A percentile compares a stretch with the other conserved stretches of the same genome.
phyloP scores from a whole-genome alignment of 2,113 vertebrate species.

The Tichodroma muraria region DNA sequence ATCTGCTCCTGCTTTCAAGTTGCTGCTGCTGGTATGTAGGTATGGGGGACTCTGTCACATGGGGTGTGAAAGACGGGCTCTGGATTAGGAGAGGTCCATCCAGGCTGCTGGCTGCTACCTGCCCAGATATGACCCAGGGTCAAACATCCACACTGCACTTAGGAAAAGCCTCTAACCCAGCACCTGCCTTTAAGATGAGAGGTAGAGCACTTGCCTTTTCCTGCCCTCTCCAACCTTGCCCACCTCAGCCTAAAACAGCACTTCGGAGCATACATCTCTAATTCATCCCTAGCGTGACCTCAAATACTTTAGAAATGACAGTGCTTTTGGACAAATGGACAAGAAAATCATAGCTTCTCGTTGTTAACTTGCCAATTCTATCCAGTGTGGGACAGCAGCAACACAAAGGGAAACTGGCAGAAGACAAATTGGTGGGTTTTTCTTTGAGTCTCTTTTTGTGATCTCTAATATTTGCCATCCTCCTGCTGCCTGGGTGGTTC shows the following conservation, averaged over 20 bases:
- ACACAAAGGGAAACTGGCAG: not conserved
- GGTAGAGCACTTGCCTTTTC: not conserved
- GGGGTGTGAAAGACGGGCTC: not conserved
- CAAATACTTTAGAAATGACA: not conserved
- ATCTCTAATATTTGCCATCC: not conserved
- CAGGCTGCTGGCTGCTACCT: not conserved
- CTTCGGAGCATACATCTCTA: not conserved
- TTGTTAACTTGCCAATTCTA: not conserved
- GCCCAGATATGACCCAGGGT: not conserved
- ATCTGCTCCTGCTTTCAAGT: not conserved
- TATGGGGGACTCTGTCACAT: rapidly evolving
- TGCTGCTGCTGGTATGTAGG: not conserved
- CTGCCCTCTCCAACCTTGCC: not conserved
- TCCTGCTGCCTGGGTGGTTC: not conserved
- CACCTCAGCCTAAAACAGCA: not conserved
- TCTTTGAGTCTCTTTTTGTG: not conserved
- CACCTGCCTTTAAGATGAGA: not conserved
- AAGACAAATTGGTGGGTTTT: not conserved
- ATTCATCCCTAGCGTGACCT: not conserved
- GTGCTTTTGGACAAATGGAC: not conserved
- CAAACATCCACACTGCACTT: not conserved
- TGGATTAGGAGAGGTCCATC: not conserved
- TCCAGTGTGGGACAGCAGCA: not conserved
- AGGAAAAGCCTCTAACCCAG: not conserved
- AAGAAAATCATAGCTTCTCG: not conserved